These are phyloP conservation scores for Gallinago jamesoni DNA, from an alignment of 2,113 vertebrate genomes.

Conservation along the genomic window DNA sequence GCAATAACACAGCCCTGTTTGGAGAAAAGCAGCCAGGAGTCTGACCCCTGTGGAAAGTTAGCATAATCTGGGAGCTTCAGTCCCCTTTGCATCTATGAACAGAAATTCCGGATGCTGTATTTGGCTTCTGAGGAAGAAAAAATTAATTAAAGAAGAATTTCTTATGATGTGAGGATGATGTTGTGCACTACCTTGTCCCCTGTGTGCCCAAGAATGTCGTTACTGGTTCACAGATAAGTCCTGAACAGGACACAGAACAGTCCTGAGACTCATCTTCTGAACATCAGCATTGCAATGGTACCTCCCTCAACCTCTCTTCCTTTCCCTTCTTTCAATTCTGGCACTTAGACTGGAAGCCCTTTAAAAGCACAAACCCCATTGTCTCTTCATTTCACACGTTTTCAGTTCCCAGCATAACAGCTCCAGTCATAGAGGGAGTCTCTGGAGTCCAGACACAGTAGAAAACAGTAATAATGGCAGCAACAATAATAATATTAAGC, in stretches of 20 bases:
- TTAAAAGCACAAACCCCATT: background rate
- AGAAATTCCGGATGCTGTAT: background rate
- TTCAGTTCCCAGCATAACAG: background rate
- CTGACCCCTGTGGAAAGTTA: background rate
- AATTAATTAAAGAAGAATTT: background rate
- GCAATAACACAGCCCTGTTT: background rate
- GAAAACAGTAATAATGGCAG: background rate
- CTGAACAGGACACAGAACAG: background rate
- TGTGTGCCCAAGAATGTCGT: background rate
- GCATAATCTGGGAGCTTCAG: background rate
- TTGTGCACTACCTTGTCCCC: background rate
- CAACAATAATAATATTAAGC: background rate
- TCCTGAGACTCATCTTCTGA: background rate
- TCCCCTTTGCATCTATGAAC: background rate
- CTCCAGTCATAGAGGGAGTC: background rate
- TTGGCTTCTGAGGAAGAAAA: background rate
- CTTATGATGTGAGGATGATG: background rate
- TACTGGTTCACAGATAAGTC: background rate
- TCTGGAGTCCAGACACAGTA: background rate
- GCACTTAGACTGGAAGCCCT: background rate
- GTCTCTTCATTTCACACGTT: background rate
- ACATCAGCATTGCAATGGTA: background rate
- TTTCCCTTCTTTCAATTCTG: background rate
- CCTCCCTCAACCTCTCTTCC: background rate
- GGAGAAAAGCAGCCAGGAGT: background rate